Evolutionary conservation across 1,140 invertebrate genomes (phyloP), one percentile per base, ranked within the genome.

Genomic region (Lordiphosa stackelbergi): DNA sequence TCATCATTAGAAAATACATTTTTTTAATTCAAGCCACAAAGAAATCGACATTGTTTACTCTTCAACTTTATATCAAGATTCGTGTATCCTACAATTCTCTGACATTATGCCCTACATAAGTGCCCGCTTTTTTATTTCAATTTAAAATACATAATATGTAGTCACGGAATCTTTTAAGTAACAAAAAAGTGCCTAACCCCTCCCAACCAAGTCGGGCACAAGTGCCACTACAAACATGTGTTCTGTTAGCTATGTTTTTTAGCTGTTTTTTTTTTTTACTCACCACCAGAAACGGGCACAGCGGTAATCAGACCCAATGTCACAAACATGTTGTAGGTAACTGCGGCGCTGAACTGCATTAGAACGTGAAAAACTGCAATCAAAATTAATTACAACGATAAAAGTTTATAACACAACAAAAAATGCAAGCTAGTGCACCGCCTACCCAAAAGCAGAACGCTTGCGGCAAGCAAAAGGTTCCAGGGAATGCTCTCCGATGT

Each of bases 271-370:
- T 57, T 31, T n/a, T 57, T 45, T 38, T 72, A 79, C 85, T 90
- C 89, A 97, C 96, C 94, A 88, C 95, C 96, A 55, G 95, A 97
- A 55, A 97, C 93, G 49, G 96, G 96, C 71, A 98, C 95, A 41
- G 96, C 94, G 46, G 96, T 94, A 64, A 97, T 95, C 53, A 98
- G 90, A 69, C 95, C 96, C 43, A 98, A 90, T 16, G 95, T 97
- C 37, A 97, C 95, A 88, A 97, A 97, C 62, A 97, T 91, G 88
- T 97, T 95, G 88, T 97, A 97, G 2, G 96, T 98, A 48, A 97
- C 89, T 42, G 94, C 93, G 52, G 96, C 93, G 63, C 95, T 95
- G 89, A 97, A 97, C 88, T 96, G 96, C 66, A 94, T 95, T 73
- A 97, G 89, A 87, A 97, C 91, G 87, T 96, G 95, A 69, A 96